phyloP scores from a whole-genome alignment of 2,113 vertebrate species.

The Terrapene triunguis region DNA sequence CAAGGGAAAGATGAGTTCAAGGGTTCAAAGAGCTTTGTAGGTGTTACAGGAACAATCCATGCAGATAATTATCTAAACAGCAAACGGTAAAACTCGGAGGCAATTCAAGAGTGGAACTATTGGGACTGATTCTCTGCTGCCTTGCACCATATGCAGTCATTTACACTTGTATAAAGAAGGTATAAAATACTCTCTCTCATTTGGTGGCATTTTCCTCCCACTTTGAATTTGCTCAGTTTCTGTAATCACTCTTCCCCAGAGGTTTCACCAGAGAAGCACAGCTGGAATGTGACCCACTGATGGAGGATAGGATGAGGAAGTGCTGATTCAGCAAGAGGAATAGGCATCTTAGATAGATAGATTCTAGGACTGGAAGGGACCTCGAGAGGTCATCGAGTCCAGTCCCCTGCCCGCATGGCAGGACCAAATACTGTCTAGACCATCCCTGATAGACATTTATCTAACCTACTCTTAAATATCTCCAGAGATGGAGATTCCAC shows the following conservation, averaged over 20 bases:
- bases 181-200: not conserved
- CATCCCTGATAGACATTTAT: no score
- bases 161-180: not conserved
- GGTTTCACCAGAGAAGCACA: not conserved
- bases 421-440: no score
- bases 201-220: not conserved
- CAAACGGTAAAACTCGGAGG: not conserved
- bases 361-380: no score
- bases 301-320: not conserved
- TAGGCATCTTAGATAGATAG: no score
- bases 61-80: not conserved
- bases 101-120: not conserved
- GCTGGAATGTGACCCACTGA: constrained; percentile 2
- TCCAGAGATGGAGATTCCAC: no score
- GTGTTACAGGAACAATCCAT: not conserved
- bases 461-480: no score
- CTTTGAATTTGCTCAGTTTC: constrained; percentile 28
- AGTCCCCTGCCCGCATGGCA: no score
- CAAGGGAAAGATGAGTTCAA: not conserved
- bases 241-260: constrained; percentile 31
- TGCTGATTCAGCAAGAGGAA: not conserved
- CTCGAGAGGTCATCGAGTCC: no score
- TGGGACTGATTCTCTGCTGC: not conserved
- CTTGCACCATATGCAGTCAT: not conserved
- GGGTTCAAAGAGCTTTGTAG: not conserved